Conservation (phyloP, 1,140 invertebrate species). For the Andrena cerasifolii region DNA sequence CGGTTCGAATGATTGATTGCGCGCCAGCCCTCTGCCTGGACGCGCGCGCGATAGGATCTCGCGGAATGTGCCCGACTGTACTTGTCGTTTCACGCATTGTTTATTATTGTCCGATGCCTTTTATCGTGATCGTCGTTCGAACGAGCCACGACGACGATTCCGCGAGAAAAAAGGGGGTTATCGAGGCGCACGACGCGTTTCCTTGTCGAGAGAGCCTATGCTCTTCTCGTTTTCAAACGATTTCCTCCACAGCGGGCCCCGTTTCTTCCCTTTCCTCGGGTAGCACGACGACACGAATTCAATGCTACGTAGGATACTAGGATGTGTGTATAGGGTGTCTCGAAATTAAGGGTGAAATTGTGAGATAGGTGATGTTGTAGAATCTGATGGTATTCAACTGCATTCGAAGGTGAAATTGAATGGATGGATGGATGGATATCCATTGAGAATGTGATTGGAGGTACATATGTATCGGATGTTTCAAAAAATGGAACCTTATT, state of each 20-base stretch:
- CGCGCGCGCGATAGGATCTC: conserved; percentile 75
- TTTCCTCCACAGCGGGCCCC: neutral
- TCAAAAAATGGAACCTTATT: too few relatives aligned
- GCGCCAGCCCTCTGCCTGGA: conserved; percentile 54
- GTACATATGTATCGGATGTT: too few relatives aligned
- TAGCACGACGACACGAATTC: too few relatives aligned
- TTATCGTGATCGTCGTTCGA: conserved; percentile 73
- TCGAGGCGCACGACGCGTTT: neutral
- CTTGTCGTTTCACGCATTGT: conserved; percentile 82
- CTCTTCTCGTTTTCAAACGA: neutral
- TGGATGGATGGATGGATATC: too few relatives aligned
- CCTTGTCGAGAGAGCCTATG: neutral
- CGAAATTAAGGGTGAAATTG: too few relatives aligned
- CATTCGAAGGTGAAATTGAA: too few relatives aligned
- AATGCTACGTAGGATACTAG: too few relatives aligned
- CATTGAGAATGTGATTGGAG: too few relatives aligned
- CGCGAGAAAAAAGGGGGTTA: neutral
- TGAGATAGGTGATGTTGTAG: too few relatives aligned
- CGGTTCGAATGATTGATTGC: conserved; percentile 80
- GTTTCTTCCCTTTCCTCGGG: too few relatives aligned
- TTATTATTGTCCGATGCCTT: conserved; percentile 80
- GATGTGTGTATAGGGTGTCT: too few relatives aligned
- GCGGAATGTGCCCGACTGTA: conserved; percentile 74
- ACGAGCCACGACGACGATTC: conserved; percentile 15
- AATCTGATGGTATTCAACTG: too few relatives aligned